Base-by-base conservation (phyloP, 1,140 invertebrate species). In the Eurosta solidaginis region DNA sequence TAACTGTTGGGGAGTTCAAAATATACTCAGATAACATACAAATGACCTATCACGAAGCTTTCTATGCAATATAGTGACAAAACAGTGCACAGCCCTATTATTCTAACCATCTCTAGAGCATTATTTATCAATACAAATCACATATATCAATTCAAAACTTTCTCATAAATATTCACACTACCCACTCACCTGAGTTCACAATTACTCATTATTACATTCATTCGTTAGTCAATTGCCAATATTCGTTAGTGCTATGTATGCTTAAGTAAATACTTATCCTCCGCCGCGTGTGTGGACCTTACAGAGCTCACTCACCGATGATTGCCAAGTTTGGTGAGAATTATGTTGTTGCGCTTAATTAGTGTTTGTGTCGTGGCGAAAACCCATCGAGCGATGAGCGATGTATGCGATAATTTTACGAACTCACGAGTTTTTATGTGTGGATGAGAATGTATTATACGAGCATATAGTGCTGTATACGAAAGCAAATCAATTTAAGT, bases 321-420 rank as follows among this genome's bases (percentile, higher is more conserved):
- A 68, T 68, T 36, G 33, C 59, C 59, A 68, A 68, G 59, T 68
- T 68, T 50, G 54, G 33, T 40, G 59, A 68, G 59, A 68, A 68
- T 68, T 68, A 68, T 68, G 59, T 68, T 68, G 59, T 68, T 68
- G 59, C 36, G n/a, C 59, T 68, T 68, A 68, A 68, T 68, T 68
- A 68, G 59, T 68, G 59, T 10, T 22, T 20, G 59, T 36, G 29
- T 40, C 54, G 33, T 6, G 25, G 3, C 17, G 33, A 17, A 40
- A 68, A 36, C 33, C 33, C 59, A 68, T 22, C n/a, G 59, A 68
- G n/a, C 5, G 33, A 27, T 54, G 59, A 68, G 29, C 20, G 29
- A 68, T 68, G 59, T 20, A 68, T 20, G 59, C 59, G 59, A 29
- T 63, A 63, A 63, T 63, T 17, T n/a, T 63, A n/a, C 29, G 27